Conservation (phyloP, 1,140 invertebrate species). For the Magallana gigas region DNA sequence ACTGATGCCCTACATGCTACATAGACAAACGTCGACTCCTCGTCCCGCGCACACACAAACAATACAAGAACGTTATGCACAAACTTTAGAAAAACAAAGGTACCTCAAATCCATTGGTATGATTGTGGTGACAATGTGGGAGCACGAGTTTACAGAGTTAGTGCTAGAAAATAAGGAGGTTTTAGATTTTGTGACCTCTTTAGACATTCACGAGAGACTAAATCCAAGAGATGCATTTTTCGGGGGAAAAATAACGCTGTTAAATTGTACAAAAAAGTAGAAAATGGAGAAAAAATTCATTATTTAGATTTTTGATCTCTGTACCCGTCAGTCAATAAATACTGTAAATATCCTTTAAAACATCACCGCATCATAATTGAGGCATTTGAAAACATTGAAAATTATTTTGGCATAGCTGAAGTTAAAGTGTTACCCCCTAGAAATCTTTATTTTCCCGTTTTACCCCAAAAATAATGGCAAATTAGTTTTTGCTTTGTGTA, state of each 20-base stretch:
- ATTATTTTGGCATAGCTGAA: slow-evolving; percentile 45
- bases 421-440: slow-evolving; percentile 26
- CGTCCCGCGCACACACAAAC: slow-evolving; percentile 10
- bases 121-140: slow-evolving; percentile 54
- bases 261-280: too few species aligned
- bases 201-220: too few species aligned
- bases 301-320: too few species aligned
- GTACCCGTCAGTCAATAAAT: too few species aligned
- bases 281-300: too few species aligned
- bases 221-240: too few species aligned
- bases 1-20: slow-evolving; percentile 18
- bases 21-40: not conserved
- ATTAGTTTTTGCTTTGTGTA: not conserved
- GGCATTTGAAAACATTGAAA: not conserved
- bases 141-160: slow-evolving; percentile 42
- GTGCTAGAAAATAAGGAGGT: slow-evolving; percentile 21
- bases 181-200: not conserved
- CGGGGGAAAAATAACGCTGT: too few species aligned
- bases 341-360: too few species aligned
- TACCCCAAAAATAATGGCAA: not conserved
- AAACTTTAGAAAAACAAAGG: slow-evolving; percentile 42
- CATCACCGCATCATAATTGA: too few species aligned
- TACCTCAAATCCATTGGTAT: slow-evolving; percentile 44
- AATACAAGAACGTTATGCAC: slow-evolving; percentile 52
- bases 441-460: not conserved